These are phyloP conservation scores for Epicauta chinensis DNA, from an alignment of 1,140 invertebrate species.

Conservation along the genomic window DNA sequence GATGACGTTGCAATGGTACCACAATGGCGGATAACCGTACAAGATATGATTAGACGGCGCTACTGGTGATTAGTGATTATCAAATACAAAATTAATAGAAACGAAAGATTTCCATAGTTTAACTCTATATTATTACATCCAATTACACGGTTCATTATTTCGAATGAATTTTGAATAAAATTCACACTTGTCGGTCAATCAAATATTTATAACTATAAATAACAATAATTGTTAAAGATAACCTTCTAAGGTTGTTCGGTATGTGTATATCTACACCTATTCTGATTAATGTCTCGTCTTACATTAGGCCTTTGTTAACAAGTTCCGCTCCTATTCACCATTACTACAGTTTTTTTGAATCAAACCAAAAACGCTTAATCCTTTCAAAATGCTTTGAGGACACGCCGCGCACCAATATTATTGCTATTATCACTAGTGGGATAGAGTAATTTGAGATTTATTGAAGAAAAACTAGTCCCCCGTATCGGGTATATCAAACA, in stretches of 20 bases:
- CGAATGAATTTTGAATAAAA: too few species aligned
- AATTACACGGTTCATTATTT: too few species aligned
- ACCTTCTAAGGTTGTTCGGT: too few species aligned
- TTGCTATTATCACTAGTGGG: not conserved
- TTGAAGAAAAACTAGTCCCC: too few species aligned
- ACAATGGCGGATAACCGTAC: constrained; percentile 9
- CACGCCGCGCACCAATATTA: constrained; percentile 9
- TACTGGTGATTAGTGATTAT: not conserved
- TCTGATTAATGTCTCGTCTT: constrained; percentile 11
- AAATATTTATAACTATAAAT: constrained; percentile 8
- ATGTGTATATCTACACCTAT: constrained; percentile 1
- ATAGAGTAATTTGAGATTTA: too few species aligned
- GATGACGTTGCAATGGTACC: constrained; percentile 8
- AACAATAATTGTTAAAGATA: too few species aligned
- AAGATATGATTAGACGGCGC: constrained; percentile 12
- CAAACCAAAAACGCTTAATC: constrained; percentile 2
- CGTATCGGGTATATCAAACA: too few species aligned
- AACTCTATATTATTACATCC: too few species aligned
- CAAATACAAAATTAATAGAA: too few species aligned
- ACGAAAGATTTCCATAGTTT: too few species aligned
- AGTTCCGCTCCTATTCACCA: constrained; percentile 15
- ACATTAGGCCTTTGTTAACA: constrained; percentile 2
- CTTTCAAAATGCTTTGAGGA: constrained; percentile 8
- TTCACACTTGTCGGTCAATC: not conserved
- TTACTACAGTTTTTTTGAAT: not conserved